Evolutionary conservation across 2,797 vertebrate species (phyloP), one percentile per base, ranked within the genome.

Genomic region (Neolamprologus multifasciatus): DNA sequence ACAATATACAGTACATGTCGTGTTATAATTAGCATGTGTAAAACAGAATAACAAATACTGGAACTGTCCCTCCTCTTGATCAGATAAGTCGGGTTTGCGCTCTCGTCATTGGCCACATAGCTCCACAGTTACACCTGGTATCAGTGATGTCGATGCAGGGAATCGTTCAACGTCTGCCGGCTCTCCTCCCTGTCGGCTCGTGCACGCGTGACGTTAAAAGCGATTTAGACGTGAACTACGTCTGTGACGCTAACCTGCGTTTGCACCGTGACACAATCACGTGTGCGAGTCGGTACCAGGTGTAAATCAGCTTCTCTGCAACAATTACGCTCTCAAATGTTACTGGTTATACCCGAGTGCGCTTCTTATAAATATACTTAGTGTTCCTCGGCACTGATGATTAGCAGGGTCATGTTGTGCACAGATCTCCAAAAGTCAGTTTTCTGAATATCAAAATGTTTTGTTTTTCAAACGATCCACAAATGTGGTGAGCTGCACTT

Each of bases 1-100:
- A 93, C 90, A 93, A 88, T 88, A 92, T 94, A 96, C 93, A 93
- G 95, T 95, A 95, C 94, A 94, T 91, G 88, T 88, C 83, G 86
- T 85, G 87, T 93, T 92, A 93, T 86, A 92, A 93, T 93, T 92
- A 95, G 88, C 89, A 92, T 79, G 88, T 93, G 89, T 94, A 91
- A 80, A 92, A 92, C 80, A 89, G 82, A 89, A 92, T 71, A 89
- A 92, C 81, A 91, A 80, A 87, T 83, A 92, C 88, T 74, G 84
- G 84, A 85, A 84, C 79, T 83, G 86, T 86, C 87, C 89, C 52
- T 92, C 88, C 82, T 86, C 84, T 88, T 93, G 85, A 87, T 85
- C 80, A 87, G 78, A 87, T 85, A 89, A 88, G n/a, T 88, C 38
- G 26, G 81, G 86, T 88, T 92, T 85, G 90, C 80, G 1, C 54